Percentiles rank a stretch among this genome's conserved stretches.
Conservation (phyloP, 1,140 invertebrate genomes). For the Scaptomyza pallida region DNA sequence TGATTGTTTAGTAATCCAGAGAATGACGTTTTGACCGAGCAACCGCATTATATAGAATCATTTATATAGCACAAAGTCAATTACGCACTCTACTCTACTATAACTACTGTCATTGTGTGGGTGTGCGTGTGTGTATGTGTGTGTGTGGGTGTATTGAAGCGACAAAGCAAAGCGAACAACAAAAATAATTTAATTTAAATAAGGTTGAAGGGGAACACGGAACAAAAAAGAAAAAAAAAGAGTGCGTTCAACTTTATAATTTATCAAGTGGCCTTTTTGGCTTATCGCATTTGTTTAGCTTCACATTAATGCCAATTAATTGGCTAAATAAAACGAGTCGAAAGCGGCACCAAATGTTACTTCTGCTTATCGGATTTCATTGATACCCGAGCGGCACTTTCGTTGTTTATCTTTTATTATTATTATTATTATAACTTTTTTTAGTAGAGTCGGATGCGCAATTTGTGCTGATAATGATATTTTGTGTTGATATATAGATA, state of each 20-base stretch:
- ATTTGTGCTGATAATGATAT: constrained; percentile 62
- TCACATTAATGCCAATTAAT: constrained; percentile 41
- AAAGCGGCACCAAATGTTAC: constrained; percentile 18
- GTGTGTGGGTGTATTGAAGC: constrained; percentile 26
- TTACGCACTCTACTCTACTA: constrained; percentile 37
- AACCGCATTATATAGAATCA: constrained; percentile 28
- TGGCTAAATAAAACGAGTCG: constrained; percentile 28
- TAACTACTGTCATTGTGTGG: constrained; percentile 33
- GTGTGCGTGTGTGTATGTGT: constrained; percentile 44
- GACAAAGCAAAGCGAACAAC: constrained; percentile 6
- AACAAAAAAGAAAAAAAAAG: constrained; percentile 20
- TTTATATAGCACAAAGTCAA: constrained; percentile 56
- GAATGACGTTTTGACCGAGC: not conserved
- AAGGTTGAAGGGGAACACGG: constrained; percentile 26
- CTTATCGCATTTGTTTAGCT: constrained; percentile 17
- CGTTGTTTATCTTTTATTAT: constrained; percentile 66
- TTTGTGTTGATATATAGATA: constrained; percentile 38
- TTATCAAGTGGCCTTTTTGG: constrained; percentile 5
- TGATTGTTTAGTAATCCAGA: constrained; percentile 45
- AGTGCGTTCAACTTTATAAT: constrained; percentile 50
- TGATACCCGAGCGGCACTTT: constrained; percentile 45
- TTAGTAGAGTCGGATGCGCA: constrained; percentile 59
- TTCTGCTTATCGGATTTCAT: constrained; percentile 57
- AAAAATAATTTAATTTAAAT: constrained; percentile 65
- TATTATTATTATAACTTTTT: too few species aligned